Evolutionary conservation across 2,888 invertebrate species (phyloP), one percentile per base, ranked within the genome.

Genomic region (Callimorpha dominula): DNA sequence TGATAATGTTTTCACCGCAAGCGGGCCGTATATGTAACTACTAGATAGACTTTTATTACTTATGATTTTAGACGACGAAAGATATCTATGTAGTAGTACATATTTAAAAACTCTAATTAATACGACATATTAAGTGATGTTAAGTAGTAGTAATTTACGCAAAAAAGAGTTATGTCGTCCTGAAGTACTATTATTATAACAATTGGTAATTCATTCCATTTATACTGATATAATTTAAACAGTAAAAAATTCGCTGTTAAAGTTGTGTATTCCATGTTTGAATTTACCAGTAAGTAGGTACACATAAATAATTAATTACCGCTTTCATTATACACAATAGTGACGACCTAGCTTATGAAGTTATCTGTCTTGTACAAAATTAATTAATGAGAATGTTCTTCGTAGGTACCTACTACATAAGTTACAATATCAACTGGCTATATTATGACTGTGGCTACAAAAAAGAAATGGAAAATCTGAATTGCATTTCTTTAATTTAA

Each of bases 1-100:
- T 89, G 90, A 85, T 90, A 86, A 91, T 87, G 86, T 88, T 90
- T 89, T 86, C 71, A 79, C 86, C 86, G 78, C 85, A 85, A 83
- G 78, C 74, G 75, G 71, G 72, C 71, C 73, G 78, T 71, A 76
- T 80, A 75, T 74, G 62, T 74, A 60, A 68, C 50, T 68, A 60
- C 54, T 76, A 68, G 57, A 74, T 72, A 74, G 40, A 68, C 75
- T 70, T 74, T 65, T 71, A 50, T 17, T 72, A 50, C 71, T 78
- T 65, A n/a, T 73, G n/a, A 75, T 73, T 65, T 11, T 62, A 40
- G 62, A 62, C 20, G 40, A 20, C 7, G 62, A 40, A n/a, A n/a
- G 14, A 40, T 62, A 62, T 62, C 20, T 62, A 31, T 40, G 14
- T 60, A 62, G 8, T n/a, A n/a, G 54, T 54, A 9, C n/a, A 7